Evolutionary conservation across 2,113 vertebrate genomes (phyloP), one percentile per base, ranked within the genome.

Genomic region (Trogon melanurus): DNA sequence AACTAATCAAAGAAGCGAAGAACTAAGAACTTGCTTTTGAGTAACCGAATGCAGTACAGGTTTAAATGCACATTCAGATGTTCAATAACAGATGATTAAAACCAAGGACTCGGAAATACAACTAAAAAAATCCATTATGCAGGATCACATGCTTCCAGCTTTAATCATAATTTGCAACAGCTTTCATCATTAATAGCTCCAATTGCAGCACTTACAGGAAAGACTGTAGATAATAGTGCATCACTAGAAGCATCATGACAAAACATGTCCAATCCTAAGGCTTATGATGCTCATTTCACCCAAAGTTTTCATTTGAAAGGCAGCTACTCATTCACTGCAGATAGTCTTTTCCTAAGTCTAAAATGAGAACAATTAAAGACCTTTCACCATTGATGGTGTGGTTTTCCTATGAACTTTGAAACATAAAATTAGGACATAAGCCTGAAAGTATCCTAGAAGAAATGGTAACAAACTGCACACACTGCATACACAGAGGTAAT

Each of bases 271-370:
- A 60, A 56, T 45, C 45, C 69, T 89, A 36, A 81, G 60, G 56
- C 36, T 84, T 65, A 27, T 8, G 87, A 61, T 4, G 13, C 16
- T 34, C 58, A 11, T 56, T 73, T 61, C 73, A 73, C 34, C 27
- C 69, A 50, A 58, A 89, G 56, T 44, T 93, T 73, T 70, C 64
- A 84, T 79, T 64, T 95, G 67, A 89, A 96, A 76, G 34, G 34
- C 54, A 73, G 48, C 27, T 25, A 71, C 44, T 89, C 21, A 56
- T 71, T n/a, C 25, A 51, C 34, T 30, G 45, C 45, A 76, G 45
- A 89, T 50, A 36, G 20, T 41, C 48, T 72, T 92, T 79, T 79
- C 65, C 65, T 3, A 3, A 89, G 44, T 86, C 36, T 58, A 83
- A 79, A 86, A 64, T 10, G 10, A 76, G 44, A 79, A 84, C 9